Base-by-base conservation (phyloP, 2,888 invertebrate genomes). In the Athalia cordata region DNA sequence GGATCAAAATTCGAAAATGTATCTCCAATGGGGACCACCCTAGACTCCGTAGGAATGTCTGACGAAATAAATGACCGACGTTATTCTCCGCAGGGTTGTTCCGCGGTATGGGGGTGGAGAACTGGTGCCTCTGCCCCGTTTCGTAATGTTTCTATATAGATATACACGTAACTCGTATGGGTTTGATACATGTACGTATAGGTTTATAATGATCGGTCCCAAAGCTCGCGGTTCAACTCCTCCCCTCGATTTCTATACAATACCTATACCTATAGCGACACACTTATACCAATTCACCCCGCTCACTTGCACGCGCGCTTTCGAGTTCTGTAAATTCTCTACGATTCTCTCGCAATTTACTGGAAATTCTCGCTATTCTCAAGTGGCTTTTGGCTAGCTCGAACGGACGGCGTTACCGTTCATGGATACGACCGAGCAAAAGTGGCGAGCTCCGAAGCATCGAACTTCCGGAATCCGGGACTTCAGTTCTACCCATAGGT, bases 21-120 rank as follows among this genome's bases (percentile, higher is more conserved):
- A 29, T 29, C 29, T 29, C 0, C 0, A 29, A 29, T 2, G 29
- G 29, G 29, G 29, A 2, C 29, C 29, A 2, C 29, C 29, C 29
- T 29, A 29, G 29, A 50, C 55, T 43, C 13, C 52, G 59, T 72
- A 45, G 9, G 52, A 72, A 72, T 72, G 72, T 72, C 72, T 72
- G 52, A 72, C 57, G 15, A 59, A 72, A 72, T 57, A 59, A 72
- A 72, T 72, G 43, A 43, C 59, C 47, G 29, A 29, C 29, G 29
- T 29, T 29, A 29, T 29, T 29, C 29, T 29, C 29, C 29, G 29
- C 29, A 29, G 29, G 29, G 29, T 29, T 29, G 29, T 29, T 29
- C 29, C 29, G 29, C 29, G 29, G 29, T 2, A 29, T 29, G 29
- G 29, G 29, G 29, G 29, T 29, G 2, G 2, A 9, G 52, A 11